phyloP scores from a whole-genome alignment of 2,113 vertebrate species.

The Dromas ardeola region DNA sequence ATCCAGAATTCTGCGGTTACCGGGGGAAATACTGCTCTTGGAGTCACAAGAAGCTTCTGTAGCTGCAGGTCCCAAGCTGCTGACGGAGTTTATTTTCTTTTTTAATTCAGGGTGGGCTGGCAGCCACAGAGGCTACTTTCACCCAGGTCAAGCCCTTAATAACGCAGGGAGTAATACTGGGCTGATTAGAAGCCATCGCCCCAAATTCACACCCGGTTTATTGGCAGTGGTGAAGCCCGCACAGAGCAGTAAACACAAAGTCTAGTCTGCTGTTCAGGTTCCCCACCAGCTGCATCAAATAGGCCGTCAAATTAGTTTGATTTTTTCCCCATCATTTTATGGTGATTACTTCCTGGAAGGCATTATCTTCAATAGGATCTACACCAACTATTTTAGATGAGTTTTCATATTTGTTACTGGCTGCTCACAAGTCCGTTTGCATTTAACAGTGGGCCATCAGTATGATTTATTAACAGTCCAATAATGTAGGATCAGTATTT shows the following conservation, averaged over 20 bases:
- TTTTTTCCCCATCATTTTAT: not conserved
- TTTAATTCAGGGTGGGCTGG: slow-evolving; percentile 25
- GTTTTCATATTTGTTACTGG: slow-evolving; percentile 12
- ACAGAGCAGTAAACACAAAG: slow-evolving; percentile 44
- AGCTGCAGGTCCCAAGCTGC: not conserved
- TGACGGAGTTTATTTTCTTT: not conserved
- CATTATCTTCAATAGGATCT: not conserved
- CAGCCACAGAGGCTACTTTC: not conserved
- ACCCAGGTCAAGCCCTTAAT: not conserved
- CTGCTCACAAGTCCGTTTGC: not conserved
- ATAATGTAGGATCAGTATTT: slow-evolving; percentile 47
- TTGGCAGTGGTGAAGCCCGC: slow-evolving; percentile 56
- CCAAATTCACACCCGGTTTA: slow-evolving; percentile 61
- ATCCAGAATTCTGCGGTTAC: not conserved
- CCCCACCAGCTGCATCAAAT: slow-evolving; percentile 39
- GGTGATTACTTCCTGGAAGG: slow-evolving; percentile 1
- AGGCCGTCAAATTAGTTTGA: slow-evolving; percentile 8
- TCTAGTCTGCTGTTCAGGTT: slow-evolving; percentile 39
- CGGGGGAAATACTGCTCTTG: not conserved
- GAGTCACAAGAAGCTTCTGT: slow-evolving; percentile 11
- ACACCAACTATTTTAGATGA: not conserved
- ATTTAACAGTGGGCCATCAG: slow-evolving; percentile 41
- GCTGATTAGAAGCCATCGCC: slow-evolving; percentile 28
- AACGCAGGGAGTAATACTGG: not conserved
- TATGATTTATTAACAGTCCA: slow-evolving; percentile 45